These are phyloP conservation scores for Hyles lineata DNA, from an alignment of 2,888 invertebrate species.

Conservation along the genomic window DNA sequence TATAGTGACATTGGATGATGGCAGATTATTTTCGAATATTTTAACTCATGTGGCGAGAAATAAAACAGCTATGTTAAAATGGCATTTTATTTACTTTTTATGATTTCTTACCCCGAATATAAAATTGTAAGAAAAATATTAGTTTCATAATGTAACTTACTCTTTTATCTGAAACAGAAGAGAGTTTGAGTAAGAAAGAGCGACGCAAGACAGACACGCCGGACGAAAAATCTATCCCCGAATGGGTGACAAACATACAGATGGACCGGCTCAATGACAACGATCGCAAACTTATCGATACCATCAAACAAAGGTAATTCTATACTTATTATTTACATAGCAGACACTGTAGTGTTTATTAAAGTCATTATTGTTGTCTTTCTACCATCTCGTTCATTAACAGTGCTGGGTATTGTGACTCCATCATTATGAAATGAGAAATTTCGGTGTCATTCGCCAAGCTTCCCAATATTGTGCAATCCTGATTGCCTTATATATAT, in stretches of 20 bases:
- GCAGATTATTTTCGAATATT: no score
- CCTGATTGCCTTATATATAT: no score
- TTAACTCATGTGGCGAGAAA: no score
- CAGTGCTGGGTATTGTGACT: no score
- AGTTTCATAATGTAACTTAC: neutral
- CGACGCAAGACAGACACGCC: conserved; percentile 80
- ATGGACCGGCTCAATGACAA: conserved; percentile 83
- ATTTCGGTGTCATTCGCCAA: no score
- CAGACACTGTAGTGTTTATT: no score
- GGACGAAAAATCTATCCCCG: conserved; percentile 82
- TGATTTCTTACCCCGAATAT: neutral
- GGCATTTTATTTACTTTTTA: no score
- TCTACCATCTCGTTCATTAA: no score
- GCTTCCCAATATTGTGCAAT: no score
- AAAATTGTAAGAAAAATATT: conserved; percentile 31
- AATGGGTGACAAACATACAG: conserved; percentile 83
- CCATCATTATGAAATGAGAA: no score
- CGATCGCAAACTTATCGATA: conserved; percentile 84
- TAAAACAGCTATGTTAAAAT: neutral
- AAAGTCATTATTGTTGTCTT: no score
- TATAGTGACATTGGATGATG: no score
- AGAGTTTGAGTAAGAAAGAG: conserved; percentile 51
- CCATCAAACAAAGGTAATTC: conserved; percentile 71
- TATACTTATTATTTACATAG: neutral
- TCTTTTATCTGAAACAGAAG: neutral